These are phyloP conservation scores for Torymus tubicola DNA, from an alignment of 2,888 invertebrate genomes.

Conservation along the genomic window DNA sequence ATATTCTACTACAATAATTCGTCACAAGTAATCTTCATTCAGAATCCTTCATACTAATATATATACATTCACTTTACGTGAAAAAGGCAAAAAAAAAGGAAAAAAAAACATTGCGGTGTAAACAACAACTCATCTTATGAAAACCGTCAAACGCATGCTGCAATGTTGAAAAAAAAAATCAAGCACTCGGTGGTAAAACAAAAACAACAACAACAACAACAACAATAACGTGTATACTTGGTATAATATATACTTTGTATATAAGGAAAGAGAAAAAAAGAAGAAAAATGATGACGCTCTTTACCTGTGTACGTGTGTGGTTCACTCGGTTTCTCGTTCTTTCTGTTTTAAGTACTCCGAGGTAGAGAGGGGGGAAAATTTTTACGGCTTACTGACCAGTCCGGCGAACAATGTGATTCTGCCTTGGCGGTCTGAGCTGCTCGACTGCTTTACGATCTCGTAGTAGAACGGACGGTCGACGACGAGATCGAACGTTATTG, in stretches of 20 bases:
- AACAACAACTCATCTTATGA: neutral
- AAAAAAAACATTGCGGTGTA: neutral
- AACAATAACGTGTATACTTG: neutral
- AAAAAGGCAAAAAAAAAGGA: neutral
- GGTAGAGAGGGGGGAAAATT: no score
- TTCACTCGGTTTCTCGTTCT: no score
- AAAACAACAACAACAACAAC: constrained; percentile 12
- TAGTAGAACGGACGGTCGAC: constrained; percentile 59
- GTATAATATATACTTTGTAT: no score
- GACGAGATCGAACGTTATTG: constrained; percentile 14
- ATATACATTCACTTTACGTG: no score
- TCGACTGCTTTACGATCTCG: constrained; percentile 47
- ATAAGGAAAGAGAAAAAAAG: neutral
- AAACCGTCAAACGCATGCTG: neutral
- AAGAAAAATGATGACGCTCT: neutral
- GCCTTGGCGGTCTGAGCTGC: constrained; percentile 21
- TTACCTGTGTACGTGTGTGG: constrained; percentile 21
- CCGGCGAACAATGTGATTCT: constrained; percentile 45
- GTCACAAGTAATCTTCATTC: no score
- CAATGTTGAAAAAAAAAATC: neutral
- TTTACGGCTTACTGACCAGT: constrained; percentile 36
- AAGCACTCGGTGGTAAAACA: neutral
- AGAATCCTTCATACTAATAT: no score
- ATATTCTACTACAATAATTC: no score
- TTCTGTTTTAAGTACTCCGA: no score